Conservation (phyloP, 2,888 invertebrate species). For the Andricus curvator region DNA sequence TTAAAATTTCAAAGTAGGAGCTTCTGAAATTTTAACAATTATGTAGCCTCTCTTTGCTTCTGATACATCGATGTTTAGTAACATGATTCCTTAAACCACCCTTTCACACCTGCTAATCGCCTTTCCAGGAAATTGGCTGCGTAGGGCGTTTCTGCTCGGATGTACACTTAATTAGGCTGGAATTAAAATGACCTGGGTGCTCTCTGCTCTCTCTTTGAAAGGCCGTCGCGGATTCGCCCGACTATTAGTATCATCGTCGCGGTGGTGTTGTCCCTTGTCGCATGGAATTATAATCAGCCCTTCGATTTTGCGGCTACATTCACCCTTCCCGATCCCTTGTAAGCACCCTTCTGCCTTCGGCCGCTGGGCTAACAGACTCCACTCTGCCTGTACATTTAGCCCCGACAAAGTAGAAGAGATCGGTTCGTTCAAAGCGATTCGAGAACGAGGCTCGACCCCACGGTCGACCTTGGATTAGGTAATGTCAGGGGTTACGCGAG, state of each 20-base stretch:
- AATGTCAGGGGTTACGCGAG: constrained; percentile 57
- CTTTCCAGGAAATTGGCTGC: constrained; percentile 27
- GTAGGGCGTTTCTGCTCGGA: constrained; percentile 42
- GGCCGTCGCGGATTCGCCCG: constrained; percentile 52
- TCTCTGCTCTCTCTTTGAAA: constrained; percentile 36
- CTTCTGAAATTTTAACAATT: no score
- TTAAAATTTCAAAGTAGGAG: no score
- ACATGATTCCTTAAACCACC: constrained; percentile 5
- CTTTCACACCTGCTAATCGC: constrained; percentile 31
- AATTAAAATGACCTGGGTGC: constrained; percentile 41
- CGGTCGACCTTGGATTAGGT: constrained; percentile 62
- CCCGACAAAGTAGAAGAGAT: constrained; percentile 56
- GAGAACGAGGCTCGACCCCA: constrained; percentile 54
- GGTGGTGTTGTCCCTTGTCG: constrained; percentile 51
- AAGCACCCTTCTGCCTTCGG: constrained; percentile 40
- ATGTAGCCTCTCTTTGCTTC: no score
- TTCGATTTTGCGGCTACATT: constrained; percentile 51
- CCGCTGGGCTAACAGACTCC: constrained; percentile 43
- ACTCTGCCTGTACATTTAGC: constrained; percentile 56
- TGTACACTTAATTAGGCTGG: constrained; percentile 51
- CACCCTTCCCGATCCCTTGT: constrained; percentile 46
- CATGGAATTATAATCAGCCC: constrained; percentile 61
- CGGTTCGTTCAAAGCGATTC: constrained; percentile 62
- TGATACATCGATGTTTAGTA: constrained; percentile 21
- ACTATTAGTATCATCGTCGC: constrained; percentile 64